These are phyloP conservation scores for Rhingia rostrata DNA, from an alignment of 2,888 invertebrate genomes.

Conservation along the genomic window DNA sequence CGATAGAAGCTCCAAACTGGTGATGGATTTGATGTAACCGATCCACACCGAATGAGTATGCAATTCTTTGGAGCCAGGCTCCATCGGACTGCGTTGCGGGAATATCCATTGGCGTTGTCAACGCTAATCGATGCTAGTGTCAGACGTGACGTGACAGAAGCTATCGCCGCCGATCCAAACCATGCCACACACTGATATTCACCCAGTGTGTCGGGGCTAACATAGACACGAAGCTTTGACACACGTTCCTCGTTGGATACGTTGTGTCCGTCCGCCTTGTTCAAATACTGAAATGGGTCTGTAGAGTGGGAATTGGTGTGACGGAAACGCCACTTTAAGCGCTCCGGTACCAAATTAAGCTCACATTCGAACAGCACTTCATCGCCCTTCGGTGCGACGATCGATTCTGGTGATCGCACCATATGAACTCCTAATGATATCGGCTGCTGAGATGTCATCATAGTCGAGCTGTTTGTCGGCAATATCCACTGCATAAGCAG, in stretches of 20 bases:
- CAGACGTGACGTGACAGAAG: constrained; percentile 91
- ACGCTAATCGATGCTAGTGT: constrained; percentile 87
- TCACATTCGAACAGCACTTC: constrained; percentile 92
- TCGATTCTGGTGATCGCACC: constrained; percentile 89
- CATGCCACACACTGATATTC: constrained; percentile 93
- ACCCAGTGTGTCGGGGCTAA: constrained; percentile 84
- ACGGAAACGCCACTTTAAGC: constrained; percentile 91
- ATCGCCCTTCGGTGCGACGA: constrained; percentile 91
- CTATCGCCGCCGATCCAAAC: constrained; percentile 91
- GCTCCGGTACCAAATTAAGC: constrained; percentile 90
- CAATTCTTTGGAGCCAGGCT: constrained; percentile 84
- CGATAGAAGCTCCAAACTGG: constrained; percentile 85
- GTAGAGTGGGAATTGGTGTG: constrained; percentile 81
- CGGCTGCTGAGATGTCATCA: constrained; percentile 71
- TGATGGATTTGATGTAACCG: constrained; percentile 85
- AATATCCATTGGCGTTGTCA: constrained; percentile 77
- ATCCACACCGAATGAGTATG: constrained; percentile 85
- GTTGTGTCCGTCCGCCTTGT: constrained; percentile 79
- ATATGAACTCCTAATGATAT: constrained; percentile 86
- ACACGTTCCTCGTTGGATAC: constrained; percentile 81
- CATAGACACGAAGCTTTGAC: constrained; percentile 83
- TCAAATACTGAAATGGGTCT: constrained; percentile 60
- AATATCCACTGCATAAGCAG: constrained; percentile 30
- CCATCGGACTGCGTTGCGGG: constrained; percentile 79
- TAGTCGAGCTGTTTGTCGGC: constrained; percentile 45